Evolutionary conservation across 1,140 invertebrate genomes (phyloP), one percentile per base, ranked within the genome.

Genomic region (Plectus sambesii): DNA sequence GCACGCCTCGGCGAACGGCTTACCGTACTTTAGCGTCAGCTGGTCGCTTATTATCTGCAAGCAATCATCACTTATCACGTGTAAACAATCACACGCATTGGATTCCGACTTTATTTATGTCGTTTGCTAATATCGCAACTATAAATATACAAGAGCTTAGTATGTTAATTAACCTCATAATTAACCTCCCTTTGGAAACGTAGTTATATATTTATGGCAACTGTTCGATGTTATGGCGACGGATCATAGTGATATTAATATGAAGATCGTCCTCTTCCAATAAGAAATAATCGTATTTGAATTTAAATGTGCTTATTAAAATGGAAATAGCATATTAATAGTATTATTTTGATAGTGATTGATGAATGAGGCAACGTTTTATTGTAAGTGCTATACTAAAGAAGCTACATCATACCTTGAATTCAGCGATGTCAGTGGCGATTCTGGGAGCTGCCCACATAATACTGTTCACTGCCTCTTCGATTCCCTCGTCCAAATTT

Each of bases 361-460:
- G n/a, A n/a, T n/a, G n/a, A n/a, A n/a, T n/a, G n/a, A n/a, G n/a
- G n/a, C n/a, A n/a, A n/a, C n/a, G n/a, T n/a, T n/a, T n/a, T n/a
- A n/a, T n/a, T n/a, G n/a, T n/a, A n/a, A n/a, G n/a, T n/a, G n/a
- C 38, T 36, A 61, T 27, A 47, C 58, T 61, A 42, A 60, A 47
- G 76, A 74, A 87, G 84, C 49, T 81, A 80, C 63, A 83, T 81
- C 57, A 87, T 74, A 65, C 49, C 45, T 68, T 70, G 40, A 71
- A 69, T 52, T 73, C 70, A 24, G 50, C 36, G 15, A 74, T 56
- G 51, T 74, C 70, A 35, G 69, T 65, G 39, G 73, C 71, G 12
- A 80, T 56, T 29, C 90, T 76, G 1, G 92, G 90, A 36, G 88
- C 83, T 3, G 87, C 87, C 94, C 94, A 99, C 48, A 99, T 83